These are phyloP conservation scores for Drosophila pegasa DNA, from an alignment of 2,888 invertebrate genomes.

Conservation along the genomic window DNA sequence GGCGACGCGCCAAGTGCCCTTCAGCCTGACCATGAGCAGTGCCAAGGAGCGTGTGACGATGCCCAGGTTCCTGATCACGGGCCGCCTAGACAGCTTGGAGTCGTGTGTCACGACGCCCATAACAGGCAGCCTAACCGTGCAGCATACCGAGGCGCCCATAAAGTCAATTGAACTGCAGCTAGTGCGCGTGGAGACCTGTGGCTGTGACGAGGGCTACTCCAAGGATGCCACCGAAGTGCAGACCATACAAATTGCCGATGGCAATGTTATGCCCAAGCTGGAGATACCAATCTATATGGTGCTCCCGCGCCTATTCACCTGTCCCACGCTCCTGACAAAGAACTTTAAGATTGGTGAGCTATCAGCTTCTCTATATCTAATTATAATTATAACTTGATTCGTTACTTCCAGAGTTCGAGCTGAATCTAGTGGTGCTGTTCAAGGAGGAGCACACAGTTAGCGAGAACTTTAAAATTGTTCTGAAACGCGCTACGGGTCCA, in stretches of 20 bases:
- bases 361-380: background rate
- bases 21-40: constrained; percentile 91
- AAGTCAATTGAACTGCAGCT: constrained; percentile 97
- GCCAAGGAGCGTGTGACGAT: constrained; percentile 88
- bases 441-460: constrained; percentile 97
- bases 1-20: constrained; percentile 86
- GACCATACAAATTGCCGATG: constrained; percentile 98
- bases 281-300: constrained; percentile 97
- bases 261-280: constrained; percentile 92
- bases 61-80: constrained; percentile 93
- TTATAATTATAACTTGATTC: background rate
- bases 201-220: constrained; percentile 95
- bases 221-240: constrained; percentile 99
- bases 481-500: constrained; percentile 68
- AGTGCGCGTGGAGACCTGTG: constrained; percentile 97
- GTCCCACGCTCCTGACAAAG: constrained; percentile 94
- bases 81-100: constrained; percentile 92
- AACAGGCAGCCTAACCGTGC: constrained; percentile 93
- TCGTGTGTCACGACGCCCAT: constrained; percentile 94
- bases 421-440: constrained; percentile 96
- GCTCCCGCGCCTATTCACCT: constrained; percentile 97
- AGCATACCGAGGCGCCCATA: constrained; percentile 92
- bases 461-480: constrained; percentile 92
- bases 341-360: constrained; percentile 96
- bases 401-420: constrained; percentile 93